phyloP scores from a whole-genome alignment of 2,113 vertebrate genomes.

The Cephalopholis sonnerati region DNA sequence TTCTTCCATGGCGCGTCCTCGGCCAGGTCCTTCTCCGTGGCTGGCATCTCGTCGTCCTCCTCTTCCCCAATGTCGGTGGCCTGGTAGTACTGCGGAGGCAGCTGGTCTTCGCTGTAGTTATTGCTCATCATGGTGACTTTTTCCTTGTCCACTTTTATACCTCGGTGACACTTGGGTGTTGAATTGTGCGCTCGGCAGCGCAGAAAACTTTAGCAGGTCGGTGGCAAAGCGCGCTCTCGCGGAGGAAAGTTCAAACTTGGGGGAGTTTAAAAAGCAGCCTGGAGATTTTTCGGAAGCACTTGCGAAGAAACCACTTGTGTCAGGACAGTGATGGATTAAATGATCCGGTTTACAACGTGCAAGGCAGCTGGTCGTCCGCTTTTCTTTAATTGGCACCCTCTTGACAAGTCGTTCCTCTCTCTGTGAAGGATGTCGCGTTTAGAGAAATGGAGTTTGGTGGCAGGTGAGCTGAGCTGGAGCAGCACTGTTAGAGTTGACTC shows the following conservation, averaged over 20 bases:
- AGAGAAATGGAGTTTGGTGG: conserved; percentile 27
- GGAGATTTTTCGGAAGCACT: conserved; percentile 69
- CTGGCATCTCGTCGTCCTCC: conserved; percentile 92
- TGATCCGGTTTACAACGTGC: conserved; percentile 70
- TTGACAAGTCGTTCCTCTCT: conserved; percentile 67
- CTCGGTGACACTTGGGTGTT: conserved; percentile 58
- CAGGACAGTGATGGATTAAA: conserved; percentile 76
- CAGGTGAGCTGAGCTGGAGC: conserved; percentile 61
- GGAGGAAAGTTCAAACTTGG: conserved; percentile 67
- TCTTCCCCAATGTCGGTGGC: conserved; percentile 83
- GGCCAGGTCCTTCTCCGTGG: conserved; percentile 95
- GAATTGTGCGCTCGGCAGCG: conserved; percentile 45
- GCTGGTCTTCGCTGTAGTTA: conserved; percentile 83
- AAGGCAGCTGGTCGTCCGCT: conserved; percentile 50
- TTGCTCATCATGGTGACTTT: conserved; percentile 84
- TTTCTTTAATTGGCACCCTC: conserved; percentile 80
- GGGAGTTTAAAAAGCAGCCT: conserved; percentile 55
- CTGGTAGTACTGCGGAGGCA: conserved; percentile 83
- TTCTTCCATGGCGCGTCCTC: conserved; percentile 99
- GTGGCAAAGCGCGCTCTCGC: conserved; percentile 69
- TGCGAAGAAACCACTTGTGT: conserved; percentile 75
- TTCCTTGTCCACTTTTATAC: conserved; percentile 79
- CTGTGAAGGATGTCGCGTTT: conserved; percentile 48
- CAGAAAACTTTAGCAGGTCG: conserved; percentile 62
- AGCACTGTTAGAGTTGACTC: conserved; percentile 43